Percentiles rank a stretch among this genome's conserved stretches.
Conservation (phyloP, 1,140 invertebrate genomes). For the Drosophila mayri region DNA sequence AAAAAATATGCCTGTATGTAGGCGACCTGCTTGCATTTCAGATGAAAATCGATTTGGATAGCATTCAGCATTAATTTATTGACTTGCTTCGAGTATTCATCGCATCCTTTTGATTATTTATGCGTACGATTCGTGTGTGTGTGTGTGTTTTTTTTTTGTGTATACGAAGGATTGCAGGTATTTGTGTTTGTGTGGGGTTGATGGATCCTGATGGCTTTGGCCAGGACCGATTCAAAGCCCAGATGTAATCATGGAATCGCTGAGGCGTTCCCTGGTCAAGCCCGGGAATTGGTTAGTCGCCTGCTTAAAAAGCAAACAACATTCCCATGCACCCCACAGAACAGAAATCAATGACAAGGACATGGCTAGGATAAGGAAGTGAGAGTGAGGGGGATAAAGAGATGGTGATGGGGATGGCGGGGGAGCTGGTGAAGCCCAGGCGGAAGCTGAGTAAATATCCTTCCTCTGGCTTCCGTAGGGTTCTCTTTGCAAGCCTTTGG, state of each 20-base stretch:
- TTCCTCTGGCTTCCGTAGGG: slow-evolving; percentile 21
- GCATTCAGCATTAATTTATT: slow-evolving; percentile 33
- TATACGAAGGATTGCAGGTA: not conserved
- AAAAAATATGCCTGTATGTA: not conserved
- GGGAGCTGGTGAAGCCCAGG: not conserved
- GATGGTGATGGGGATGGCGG: not conserved
- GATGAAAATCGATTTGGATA: slow-evolving; percentile 61
- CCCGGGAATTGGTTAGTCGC: slow-evolving; percentile 43
- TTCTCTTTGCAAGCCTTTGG: slow-evolving; percentile 21
- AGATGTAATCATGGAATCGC: slow-evolving; percentile 69
- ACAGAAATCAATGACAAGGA: slow-evolving; percentile 41
- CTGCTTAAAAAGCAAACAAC: slow-evolving; percentile 77
- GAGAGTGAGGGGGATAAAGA: not conserved
- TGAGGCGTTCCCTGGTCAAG: slow-evolving; percentile 56
- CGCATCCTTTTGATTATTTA: slow-evolving; percentile 62
- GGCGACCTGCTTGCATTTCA: slow-evolving; percentile 38
- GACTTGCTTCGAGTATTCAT: slow-evolving; percentile 11
- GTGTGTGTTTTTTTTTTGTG: not conserved
- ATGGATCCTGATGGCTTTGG: slow-evolving; percentile 4
- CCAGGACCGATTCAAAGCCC: slow-evolving; percentile 21
- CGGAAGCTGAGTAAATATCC: slow-evolving; percentile 31
- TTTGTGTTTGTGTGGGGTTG: slow-evolving; percentile 6
- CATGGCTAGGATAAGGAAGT: slow-evolving; percentile 4
- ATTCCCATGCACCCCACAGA: slow-evolving; percentile 43
- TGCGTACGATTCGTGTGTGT: slow-evolving; percentile 21